Conservation (phyloP, 1,140 invertebrate species). For the Drosophila kurseongensis region DNA sequence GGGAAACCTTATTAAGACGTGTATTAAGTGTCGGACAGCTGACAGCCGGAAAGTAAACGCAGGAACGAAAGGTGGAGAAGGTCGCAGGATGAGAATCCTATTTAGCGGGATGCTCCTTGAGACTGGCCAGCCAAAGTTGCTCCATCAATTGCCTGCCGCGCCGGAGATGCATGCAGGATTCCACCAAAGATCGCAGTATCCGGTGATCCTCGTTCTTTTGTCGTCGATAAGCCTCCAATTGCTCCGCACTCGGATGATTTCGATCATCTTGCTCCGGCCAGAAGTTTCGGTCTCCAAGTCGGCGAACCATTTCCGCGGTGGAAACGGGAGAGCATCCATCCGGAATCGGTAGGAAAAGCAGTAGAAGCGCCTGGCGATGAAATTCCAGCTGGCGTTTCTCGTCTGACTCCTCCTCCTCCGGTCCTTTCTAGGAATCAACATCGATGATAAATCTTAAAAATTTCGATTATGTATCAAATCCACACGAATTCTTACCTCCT, state of each 20-base stretch:
- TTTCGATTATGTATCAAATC: too few relatives aligned
- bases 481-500: not conserved
- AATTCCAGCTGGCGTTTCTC: not conserved
- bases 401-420: not conserved
- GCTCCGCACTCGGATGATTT: not conserved
- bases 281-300: too few relatives aligned
- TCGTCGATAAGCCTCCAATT: not conserved
- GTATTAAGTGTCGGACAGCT: conserved; percentile 15
- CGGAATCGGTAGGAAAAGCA: not conserved
- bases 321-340: not conserved
- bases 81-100: not conserved
- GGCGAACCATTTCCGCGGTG: not conserved
- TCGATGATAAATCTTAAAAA: too few relatives aligned
- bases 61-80: not conserved
- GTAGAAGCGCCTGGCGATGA: not conserved
- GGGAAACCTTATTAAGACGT: conserved; percentile 26
- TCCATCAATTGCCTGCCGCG: not conserved
- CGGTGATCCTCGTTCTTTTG: not conserved
- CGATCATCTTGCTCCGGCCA: too few relatives aligned
- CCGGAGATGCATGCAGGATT: not conserved
- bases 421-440: not conserved
- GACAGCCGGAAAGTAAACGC: conserved; percentile 1
- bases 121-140: not conserved
- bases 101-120: not conserved
- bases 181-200: not conserved